phyloP scores from a whole-genome alignment of 1,140 invertebrate genomes.

The Polypedilum pembai region DNA sequence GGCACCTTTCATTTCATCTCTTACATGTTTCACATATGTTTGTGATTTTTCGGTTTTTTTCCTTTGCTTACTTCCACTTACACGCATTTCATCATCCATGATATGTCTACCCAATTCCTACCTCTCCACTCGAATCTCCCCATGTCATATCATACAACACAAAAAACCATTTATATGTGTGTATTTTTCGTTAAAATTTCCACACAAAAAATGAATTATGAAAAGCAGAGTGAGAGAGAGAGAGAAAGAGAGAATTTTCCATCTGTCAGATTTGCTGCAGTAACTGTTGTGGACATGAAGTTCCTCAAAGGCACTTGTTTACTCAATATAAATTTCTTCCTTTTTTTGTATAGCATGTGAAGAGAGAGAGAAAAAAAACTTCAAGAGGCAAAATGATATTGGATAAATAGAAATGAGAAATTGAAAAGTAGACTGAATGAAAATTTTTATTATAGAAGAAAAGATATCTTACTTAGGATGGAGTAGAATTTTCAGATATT shows the following conservation, averaged over 20 bases:
- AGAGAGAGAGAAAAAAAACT: too few relatives aligned
- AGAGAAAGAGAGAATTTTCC: conserved; percentile 25
- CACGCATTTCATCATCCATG: background rate
- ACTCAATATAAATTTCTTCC: conserved; percentile 21
- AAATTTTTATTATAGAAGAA: too few relatives aligned
- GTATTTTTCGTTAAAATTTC: background rate
- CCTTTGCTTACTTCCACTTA: background rate
- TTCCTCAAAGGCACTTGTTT: conserved; percentile 25
- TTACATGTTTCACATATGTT: background rate
- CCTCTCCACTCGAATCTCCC: background rate
- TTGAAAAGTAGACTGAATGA: too few relatives aligned
- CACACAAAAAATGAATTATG: background rate
- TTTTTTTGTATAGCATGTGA: too few relatives aligned
- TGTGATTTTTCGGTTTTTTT: conserved; percentile 13
- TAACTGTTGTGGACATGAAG: conserved; percentile 13
- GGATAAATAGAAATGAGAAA: too few relatives aligned
- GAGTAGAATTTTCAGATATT: too few relatives aligned
- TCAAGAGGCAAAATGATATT: too few relatives aligned
- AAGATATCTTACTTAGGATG: too few relatives aligned
- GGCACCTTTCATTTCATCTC: background rate
- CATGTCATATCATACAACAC: background rate
- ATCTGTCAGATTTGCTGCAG: conserved; percentile 14
- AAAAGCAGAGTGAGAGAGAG: background rate
- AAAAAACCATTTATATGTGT: too few relatives aligned
- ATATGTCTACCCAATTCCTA: background rate